A percentile compares a stretch with the other conserved stretches of the same genome.
Evolutionary conservation across 2,888 invertebrate species (phyloP).

Genomic region (Cheilosia vernalis): DNA sequence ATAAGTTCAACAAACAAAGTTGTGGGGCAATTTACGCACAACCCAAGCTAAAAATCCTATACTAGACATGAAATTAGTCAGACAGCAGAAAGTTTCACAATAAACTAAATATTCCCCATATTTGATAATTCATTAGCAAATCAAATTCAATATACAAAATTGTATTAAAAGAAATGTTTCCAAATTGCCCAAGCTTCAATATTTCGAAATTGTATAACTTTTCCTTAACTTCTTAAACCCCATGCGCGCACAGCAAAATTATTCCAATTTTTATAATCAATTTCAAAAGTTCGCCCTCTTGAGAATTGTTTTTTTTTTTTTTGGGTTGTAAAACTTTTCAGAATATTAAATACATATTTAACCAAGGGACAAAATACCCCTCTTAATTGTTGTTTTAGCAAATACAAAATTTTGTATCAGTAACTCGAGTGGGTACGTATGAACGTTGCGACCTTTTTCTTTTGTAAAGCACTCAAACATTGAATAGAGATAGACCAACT

Average conservation of each 20-base stretch:
- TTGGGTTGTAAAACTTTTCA: not conserved
- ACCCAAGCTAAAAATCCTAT: no score
- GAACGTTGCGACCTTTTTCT: constrained; percentile 45
- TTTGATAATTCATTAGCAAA: no score
- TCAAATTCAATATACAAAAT: no score
- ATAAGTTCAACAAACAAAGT: no score
- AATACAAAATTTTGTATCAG: constrained; percentile 38
- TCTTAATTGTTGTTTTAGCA: constrained; percentile 40
- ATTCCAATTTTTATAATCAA: constrained; percentile 56
- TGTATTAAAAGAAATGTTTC: not conserved
- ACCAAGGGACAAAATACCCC: not conserved
- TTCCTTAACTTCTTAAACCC: constrained; percentile 19
- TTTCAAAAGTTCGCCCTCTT: constrained; percentile 52
- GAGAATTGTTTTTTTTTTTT: not conserved
- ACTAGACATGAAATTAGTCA: no score
- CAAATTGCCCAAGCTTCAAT: constrained; percentile 11
- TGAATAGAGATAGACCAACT: constrained; percentile 19
- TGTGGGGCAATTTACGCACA: no score
- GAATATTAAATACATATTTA: not conserved
- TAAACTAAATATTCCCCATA: no score
- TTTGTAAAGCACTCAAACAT: constrained; percentile 8
- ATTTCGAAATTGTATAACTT: constrained; percentile 22
- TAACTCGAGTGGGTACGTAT: constrained; percentile 46
- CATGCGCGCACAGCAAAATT: constrained; percentile 14
- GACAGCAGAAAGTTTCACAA: no score